Evolutionary conservation across 2,113 vertebrate genomes (phyloP).

Genomic region (Tamias sibiricus): DNA sequence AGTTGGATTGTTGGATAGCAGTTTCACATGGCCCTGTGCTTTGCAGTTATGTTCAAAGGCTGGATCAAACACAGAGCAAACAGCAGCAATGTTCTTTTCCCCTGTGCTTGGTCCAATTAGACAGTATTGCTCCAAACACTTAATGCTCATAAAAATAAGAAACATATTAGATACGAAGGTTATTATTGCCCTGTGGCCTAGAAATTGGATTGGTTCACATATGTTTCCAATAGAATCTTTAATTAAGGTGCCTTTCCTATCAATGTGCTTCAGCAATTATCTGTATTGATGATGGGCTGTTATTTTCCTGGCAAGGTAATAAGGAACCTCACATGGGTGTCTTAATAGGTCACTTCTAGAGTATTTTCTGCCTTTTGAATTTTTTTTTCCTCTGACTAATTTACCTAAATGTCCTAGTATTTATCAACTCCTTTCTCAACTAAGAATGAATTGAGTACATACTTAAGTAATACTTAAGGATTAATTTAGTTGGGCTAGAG

Average conservation of each 20-base stretch:
- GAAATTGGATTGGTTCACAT: constrained; percentile 58
- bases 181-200: constrained; percentile 50
- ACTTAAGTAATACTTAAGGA: constrained; percentile 13
- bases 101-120: constrained; percentile 46
- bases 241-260: constrained; percentile 71
- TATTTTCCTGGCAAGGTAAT: constrained; percentile 61
- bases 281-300: constrained; percentile 47
- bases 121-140: constrained; percentile 46
- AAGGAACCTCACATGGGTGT: constrained; percentile 30
- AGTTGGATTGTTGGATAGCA: neutral
- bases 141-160: constrained; percentile 66
- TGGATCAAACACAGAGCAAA: constrained; percentile 26
- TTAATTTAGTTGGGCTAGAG: neutral
- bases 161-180: constrained; percentile 60
- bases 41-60: neutral
- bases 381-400: constrained; percentile 69
- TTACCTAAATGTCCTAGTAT: constrained; percentile 39
- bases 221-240: constrained; percentile 70
- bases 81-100: constrained; percentile 6
- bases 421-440: constrained; percentile 38
- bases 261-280: constrained; percentile 53
- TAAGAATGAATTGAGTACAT: neutral
- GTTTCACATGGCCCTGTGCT: neutral
- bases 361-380: constrained; percentile 34
- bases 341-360: constrained; percentile 47